phyloP scores from a whole-genome alignment of 35 echinoderm and acorn worm species.

The Holothuria glaberrima region DNA sequence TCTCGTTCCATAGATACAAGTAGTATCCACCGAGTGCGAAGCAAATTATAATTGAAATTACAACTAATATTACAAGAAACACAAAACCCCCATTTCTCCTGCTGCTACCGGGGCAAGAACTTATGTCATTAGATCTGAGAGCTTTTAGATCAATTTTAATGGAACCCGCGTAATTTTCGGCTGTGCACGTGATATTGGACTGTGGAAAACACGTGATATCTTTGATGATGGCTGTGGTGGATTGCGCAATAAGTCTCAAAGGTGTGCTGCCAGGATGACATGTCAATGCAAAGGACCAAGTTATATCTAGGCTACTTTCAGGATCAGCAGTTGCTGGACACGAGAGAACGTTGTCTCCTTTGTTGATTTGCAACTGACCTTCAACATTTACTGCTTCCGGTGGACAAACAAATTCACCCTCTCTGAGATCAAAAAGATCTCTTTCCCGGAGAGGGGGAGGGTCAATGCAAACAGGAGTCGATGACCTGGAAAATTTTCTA shows the following conservation, averaged over 20 bases:
- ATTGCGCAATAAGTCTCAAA: constrained; percentile 4
- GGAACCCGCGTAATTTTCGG: background rate
- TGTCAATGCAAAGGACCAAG: background rate
- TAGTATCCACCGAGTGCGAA: too few relatives aligned
- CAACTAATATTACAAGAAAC: too few relatives aligned
- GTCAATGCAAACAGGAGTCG: constrained; percentile 8
- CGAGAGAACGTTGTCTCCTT: constrained; percentile 2
- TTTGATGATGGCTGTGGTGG: background rate
- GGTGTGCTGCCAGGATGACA: background rate
- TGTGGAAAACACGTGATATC: constrained; percentile 27
- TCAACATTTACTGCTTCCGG: background rate
- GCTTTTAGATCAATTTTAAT: background rate
- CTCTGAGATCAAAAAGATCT: constrained; percentile 11
- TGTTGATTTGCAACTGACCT: background rate
- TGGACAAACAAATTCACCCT: constrained; percentile 18
- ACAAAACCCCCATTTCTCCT: too few relatives aligned
- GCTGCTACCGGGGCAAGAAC: background rate
- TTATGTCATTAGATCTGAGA: background rate
- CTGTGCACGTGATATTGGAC: constrained; percentile 34
- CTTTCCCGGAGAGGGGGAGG: background rate
- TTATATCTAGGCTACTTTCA: constrained; percentile 14
- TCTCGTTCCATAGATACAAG: too few relatives aligned
- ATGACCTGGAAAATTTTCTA: background rate
- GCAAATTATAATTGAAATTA: too few relatives aligned
- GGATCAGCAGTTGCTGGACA: constrained; percentile 37